Evolutionary conservation across 2,888 invertebrate genomes (phyloP).

Genomic region (Yponomeuta sedellus): DNA sequence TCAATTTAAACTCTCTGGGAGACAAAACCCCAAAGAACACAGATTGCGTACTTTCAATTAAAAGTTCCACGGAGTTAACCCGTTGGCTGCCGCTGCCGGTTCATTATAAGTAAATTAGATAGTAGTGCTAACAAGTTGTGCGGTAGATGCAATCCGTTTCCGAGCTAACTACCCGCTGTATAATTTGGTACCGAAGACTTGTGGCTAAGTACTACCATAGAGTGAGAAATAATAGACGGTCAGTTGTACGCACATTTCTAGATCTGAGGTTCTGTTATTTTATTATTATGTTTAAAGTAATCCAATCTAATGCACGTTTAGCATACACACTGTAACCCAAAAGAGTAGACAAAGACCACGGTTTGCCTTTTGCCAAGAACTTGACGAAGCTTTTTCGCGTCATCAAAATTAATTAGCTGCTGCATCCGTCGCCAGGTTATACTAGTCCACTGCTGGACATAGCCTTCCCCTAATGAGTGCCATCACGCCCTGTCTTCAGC

Average conservation of each 20-base stretch:
- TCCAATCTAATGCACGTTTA: no score
- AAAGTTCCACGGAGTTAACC: conserved; percentile 7
- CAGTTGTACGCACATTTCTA: not conserved
- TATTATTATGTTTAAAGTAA: no score
- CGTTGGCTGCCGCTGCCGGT: conserved; percentile 3
- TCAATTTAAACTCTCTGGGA: not conserved
- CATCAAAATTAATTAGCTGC: no score
- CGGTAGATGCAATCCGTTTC: not conserved
- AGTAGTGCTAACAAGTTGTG: conserved; percentile 4
- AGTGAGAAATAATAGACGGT: not conserved
- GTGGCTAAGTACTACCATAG: not conserved
- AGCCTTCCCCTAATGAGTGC: no score
- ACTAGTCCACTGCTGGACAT: no score
- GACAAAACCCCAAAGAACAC: not conserved
- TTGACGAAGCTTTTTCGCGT: no score
- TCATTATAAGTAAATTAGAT: conserved; percentile 11
- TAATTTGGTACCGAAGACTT: conserved; percentile 7
- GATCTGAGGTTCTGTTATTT: not conserved
- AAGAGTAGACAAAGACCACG: no score
- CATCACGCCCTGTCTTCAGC: no score
- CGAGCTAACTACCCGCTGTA: conserved; percentile 10
- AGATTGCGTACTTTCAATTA: conserved; percentile 11
- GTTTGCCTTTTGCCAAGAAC: no score
- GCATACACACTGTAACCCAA: no score
- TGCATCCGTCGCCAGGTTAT: no score